Evolutionary conservation across 2,888 invertebrate genomes (phyloP), one percentile per base, ranked within the genome.

Genomic region (Sphecodes monilicornis): DNA sequence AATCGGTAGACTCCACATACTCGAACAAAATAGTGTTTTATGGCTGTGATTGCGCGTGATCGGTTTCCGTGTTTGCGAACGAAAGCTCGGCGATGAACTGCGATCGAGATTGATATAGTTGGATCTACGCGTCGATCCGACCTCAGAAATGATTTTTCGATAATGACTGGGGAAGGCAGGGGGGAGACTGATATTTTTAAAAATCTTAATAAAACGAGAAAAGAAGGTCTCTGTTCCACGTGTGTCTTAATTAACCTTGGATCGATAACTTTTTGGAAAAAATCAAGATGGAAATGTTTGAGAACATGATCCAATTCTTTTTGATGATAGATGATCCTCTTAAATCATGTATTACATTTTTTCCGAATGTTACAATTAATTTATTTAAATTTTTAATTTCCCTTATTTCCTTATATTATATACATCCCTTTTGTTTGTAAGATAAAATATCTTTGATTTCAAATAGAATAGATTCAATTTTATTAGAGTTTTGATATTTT

Each of bases 1-100:
- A 79, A 86, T 84, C 50, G 60, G 76, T 75, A 86, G 80, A 82
- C 60, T 54, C 68, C 66, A 32, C 73, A 50, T 18, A 50, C 69
- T 43, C 41, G 69, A 57, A 68, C 81, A 29, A 80, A 80, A 32
- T 39, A 72, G 54, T 71, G 26, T 76, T 54, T 72, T 75, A 78
- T 80, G 78, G 54, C 57, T 82, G 71, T 32, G 32, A 66, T 57
- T 50, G 39, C 46, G 50, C 50, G 74, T 66, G 36, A 66, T 66
- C 57, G 32, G 76, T 64, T 54, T 26, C n/a, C 43, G 18, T 72
- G 18, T 16, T 60, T 16, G 29, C 36, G 43, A 43, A 78, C 36
- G 29, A 72, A 41, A 73, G 8, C 46, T 50, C 26, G 68, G 16
- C 57, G 57, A 60, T 32, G 8, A 68, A 22, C 4, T 41, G 29